Evolutionary conservation across 2,797 vertebrate genomes (phyloP).

Genomic region (Euthynnus affinis): DNA sequence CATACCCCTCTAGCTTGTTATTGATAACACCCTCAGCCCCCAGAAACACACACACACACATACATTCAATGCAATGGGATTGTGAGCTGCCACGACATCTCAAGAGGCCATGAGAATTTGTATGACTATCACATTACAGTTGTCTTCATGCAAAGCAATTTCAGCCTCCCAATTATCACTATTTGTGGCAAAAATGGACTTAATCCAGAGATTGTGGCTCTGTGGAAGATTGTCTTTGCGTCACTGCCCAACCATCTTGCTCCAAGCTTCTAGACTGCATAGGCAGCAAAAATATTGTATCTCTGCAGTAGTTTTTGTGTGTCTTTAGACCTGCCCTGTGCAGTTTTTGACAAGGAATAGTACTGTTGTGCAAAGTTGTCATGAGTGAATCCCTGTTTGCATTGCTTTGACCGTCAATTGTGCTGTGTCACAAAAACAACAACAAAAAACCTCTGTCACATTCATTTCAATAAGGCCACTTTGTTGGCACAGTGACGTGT

Average conservation of each 20-base stretch:
- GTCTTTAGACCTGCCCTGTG: background rate
- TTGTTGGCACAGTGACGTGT: too few relatives aligned
- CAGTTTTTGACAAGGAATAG: background rate
- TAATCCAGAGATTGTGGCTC: conserved; percentile 16
- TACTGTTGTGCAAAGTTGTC: background rate
- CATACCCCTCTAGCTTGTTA: conserved; percentile 92
- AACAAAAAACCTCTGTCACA: background rate
- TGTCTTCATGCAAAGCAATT: conserved; percentile 4
- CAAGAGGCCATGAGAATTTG: conserved; percentile 34
- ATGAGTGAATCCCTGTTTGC: background rate
- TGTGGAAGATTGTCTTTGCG: conserved; percentile 1
- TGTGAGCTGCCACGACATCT: conserved; percentile 30
- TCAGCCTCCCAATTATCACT: background rate
- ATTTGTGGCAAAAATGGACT: conserved; percentile 7
- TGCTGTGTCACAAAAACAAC: background rate
- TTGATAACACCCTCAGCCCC: conserved; percentile 88
- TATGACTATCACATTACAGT: conserved; percentile 22
- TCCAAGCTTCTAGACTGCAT: background rate
- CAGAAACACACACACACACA: conserved; percentile 31
- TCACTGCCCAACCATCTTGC: background rate
- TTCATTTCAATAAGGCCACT: background rate
- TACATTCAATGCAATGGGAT: conserved; percentile 29
- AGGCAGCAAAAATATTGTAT: background rate
- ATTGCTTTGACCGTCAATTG: background rate
- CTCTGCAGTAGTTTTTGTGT: background rate